phyloP scores from a whole-genome alignment of 2,797 vertebrate genomes.

The Borostomias antarcticus region DNA sequence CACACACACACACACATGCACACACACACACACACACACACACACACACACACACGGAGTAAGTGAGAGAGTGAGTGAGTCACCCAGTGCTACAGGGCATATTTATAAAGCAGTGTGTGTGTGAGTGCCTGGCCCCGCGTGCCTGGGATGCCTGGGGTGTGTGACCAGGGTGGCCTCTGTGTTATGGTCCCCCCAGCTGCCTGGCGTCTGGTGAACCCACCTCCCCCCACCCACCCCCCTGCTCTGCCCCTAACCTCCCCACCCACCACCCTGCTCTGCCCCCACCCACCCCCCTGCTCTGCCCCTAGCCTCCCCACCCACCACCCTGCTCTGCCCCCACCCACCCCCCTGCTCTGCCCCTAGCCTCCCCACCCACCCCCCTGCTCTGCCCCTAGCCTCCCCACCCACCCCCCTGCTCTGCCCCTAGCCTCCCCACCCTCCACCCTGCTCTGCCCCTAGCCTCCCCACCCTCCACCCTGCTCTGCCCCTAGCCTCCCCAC shows the following conservation, averaged over 20 bases:
- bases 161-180: constrained; percentile 7
- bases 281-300: neutral
- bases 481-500: no score
- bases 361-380: no score
- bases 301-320: neutral
- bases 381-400: no score
- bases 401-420: no score
- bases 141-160: constrained; percentile 1
- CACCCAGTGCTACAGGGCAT: neutral
- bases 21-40: neutral
- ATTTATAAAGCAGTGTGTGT: constrained; percentile 1
- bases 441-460: no score
- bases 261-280: neutral
- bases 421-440: no score
- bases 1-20: neutral
- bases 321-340: neutral
- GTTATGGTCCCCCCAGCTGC: constrained; percentile 4
- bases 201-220: constrained; percentile 19
- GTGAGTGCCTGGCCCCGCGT: neutral
- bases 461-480: no score
- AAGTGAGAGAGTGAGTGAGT: neutral
- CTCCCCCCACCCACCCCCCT: neutral
- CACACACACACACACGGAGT: neutral
- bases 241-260: no score
- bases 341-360: no score